Percentiles rank a stretch among this genome's conserved stretches.
These are phyloP conservation scores for Mellilla xanthometata DNA, from an alignment of 2,888 invertebrate species.

Conservation along the genomic window DNA sequence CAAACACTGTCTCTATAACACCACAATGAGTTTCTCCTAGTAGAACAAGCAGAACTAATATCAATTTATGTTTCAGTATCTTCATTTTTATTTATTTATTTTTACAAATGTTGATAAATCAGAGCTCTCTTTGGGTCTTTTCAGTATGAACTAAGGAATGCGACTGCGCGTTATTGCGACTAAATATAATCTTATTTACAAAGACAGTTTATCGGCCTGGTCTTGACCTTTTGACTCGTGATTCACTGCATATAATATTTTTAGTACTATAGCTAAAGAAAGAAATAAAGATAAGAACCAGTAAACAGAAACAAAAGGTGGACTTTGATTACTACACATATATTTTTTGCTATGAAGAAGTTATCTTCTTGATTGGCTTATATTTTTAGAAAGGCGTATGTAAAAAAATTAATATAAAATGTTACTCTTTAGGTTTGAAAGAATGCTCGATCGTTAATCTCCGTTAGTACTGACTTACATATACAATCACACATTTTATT, in stretches of 20 bases:
- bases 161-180: constrained; percentile 2
- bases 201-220: constrained; percentile 8
- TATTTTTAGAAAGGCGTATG: too few species aligned
- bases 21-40: constrained; percentile 28
- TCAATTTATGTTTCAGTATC: constrained; percentile 11
- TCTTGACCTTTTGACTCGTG: constrained; percentile 15
- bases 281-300: neutral
- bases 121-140: neutral
- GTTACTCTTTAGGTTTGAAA: too few species aligned
- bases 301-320: constrained; percentile 8
- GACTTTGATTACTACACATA: too few species aligned
- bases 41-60: constrained; percentile 25
- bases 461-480: too few species aligned
- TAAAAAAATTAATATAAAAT: too few species aligned
- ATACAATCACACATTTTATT: neutral
- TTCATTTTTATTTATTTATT: constrained; percentile 34
- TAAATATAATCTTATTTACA: constrained; percentile 11
- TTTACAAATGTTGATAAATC: too few species aligned
- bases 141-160: neutral
- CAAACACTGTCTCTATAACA: constrained; percentile 31
- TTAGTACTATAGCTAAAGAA: neutral
- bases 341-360: too few species aligned
- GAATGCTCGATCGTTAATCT: too few species aligned
- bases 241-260: constrained; percentile 1
- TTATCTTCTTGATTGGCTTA: too few species aligned